phyloP scores from a whole-genome alignment of 2,888 invertebrate genomes.

The Leucophora obtusa region DNA sequence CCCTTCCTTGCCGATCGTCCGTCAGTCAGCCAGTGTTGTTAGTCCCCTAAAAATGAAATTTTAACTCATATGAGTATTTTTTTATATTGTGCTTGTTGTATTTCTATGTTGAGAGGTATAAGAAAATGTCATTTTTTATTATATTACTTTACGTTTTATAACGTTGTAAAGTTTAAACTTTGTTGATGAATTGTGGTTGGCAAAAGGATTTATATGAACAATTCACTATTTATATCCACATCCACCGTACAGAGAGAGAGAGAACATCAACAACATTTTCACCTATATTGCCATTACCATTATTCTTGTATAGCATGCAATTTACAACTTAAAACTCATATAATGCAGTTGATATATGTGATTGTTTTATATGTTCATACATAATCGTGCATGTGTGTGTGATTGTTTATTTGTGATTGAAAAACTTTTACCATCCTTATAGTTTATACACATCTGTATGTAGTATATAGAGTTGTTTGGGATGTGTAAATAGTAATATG shows the following conservation, averaged over 20 bases:
- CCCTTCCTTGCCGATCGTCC: neutral
- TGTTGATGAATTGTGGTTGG: conserved; percentile 64
- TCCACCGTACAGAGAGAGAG: conserved; percentile 28
- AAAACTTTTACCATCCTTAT: conserved; percentile 54
- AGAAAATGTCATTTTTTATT: conserved; percentile 63
- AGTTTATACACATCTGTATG: conserved; percentile 21
- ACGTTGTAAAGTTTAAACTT: conserved; percentile 64
- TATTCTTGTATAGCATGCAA: conserved; percentile 62
- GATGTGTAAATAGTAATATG: neutral
- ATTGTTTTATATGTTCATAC: conserved; percentile 38
- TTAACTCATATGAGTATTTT: conserved; percentile 20
- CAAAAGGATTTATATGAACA: conserved; percentile 62
- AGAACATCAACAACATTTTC: conserved; percentile 46
- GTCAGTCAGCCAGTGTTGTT: neutral
- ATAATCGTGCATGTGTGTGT: neutral
- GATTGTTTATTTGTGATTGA: conserved; percentile 41
- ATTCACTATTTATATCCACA: conserved; percentile 47
- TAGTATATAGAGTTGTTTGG: neutral
- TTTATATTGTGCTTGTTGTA: neutral
- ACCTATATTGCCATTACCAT: conserved; percentile 60
- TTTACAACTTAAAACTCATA: conserved; percentile 64
- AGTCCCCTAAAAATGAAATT: conserved; percentile 39
- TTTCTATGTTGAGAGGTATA: conserved; percentile 19
- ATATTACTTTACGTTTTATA: conserved; percentile 64
- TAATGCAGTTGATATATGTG: conserved; percentile 62